phyloP scores from a whole-genome alignment of 2,797 vertebrate genomes.

The Tauraco hartlaubi region DNA sequence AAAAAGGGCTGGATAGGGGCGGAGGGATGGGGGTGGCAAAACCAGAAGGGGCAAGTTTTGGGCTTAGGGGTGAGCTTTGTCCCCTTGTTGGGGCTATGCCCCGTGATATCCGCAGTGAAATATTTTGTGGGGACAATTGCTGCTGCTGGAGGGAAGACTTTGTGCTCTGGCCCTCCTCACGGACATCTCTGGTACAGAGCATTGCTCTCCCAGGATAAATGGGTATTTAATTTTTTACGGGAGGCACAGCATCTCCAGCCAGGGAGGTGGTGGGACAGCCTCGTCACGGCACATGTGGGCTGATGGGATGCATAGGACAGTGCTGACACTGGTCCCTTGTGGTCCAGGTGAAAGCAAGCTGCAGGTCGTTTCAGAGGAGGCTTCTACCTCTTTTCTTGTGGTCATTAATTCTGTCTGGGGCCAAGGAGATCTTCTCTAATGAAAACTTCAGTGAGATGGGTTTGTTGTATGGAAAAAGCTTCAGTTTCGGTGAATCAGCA shows the following conservation, averaged over 20 bases:
- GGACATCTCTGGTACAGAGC: background rate
- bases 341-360: background rate
- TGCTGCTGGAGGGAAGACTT: background rate
- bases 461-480: slow-evolving; percentile 45
- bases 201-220: background rate
- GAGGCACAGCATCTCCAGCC: background rate
- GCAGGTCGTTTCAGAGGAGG: background rate
- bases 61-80: background rate
- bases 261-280: background rate
- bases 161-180: rapidly evolving
- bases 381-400: background rate
- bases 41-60: background rate
- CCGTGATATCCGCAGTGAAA: background rate
- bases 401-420: slow-evolving; percentile 37
- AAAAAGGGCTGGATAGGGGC: background rate
- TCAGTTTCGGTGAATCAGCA: slow-evolving; percentile 58
- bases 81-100: background rate
- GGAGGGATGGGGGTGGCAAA: background rate
- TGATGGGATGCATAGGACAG: rapidly evolving
- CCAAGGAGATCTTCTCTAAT: slow-evolving; percentile 27
- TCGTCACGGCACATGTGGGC: rapidly evolving
- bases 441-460: slow-evolving; percentile 23
- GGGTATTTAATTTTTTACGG: background rate
- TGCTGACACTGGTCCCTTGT: background rate
- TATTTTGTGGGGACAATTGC: background rate